Percentiles rank a stretch among this genome's conserved stretches.
These are phyloP conservation scores for Hylomyscus alleni DNA, from an alignment of 2,797 vertebrate species.

Conservation along the genomic window DNA sequence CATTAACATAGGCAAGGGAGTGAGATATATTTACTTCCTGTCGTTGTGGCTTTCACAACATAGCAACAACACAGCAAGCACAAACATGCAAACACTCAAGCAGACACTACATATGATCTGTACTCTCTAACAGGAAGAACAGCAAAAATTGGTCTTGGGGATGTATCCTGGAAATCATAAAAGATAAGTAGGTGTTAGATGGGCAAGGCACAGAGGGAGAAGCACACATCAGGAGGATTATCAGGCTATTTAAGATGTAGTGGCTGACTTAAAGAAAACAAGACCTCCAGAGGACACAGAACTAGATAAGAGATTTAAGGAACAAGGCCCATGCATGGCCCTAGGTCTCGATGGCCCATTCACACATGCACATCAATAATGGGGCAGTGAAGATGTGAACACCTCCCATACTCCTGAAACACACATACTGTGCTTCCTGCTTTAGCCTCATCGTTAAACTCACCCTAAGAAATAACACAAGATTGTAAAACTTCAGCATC, in stretches of 20 bases:
- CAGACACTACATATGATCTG: background rate
- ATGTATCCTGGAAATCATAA: background rate
- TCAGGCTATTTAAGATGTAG: background rate
- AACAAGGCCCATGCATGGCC: background rate
- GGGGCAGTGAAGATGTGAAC: background rate
- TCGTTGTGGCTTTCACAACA: background rate
- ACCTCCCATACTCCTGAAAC: background rate
- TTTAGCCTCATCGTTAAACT: background rate
- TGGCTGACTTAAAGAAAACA: background rate
- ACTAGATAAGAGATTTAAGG: background rate
- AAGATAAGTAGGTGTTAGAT: background rate
- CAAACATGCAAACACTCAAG: background rate
- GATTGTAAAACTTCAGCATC: background rate
- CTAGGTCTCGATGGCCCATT: background rate
- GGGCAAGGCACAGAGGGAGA: background rate
- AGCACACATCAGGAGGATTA: no score
- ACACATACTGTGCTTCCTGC: background rate
- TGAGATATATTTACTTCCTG: background rate
- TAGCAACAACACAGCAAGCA: background rate
- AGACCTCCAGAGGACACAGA: no score
- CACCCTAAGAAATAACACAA: background rate
- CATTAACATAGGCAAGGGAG: background rate
- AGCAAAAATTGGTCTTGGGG: background rate
- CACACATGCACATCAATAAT: background rate
- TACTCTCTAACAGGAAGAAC: background rate